Percentiles rank a stretch among this genome's conserved stretches.
phyloP scores from a whole-genome alignment of 2,888 invertebrate species.

The Melanostoma scalare region DNA sequence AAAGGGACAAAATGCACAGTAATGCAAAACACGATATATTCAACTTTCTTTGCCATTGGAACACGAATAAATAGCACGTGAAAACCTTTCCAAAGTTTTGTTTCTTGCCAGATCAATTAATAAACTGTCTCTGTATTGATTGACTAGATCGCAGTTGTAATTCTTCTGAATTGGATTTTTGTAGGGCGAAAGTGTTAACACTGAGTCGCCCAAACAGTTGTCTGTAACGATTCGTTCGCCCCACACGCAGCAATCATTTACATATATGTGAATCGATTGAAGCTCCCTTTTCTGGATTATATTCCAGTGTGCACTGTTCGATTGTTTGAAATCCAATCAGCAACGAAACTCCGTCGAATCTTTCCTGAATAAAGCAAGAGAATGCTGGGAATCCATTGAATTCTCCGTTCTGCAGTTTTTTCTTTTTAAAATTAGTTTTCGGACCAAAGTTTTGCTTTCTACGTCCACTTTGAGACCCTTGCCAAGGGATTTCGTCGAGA shows the following conservation, averaged over 20 bases:
- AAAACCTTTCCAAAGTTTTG: constrained; percentile 74
- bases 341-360: constrained; percentile 85
- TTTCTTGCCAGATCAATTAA: constrained; percentile 75
- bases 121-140: constrained; percentile 80
- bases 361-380: constrained; percentile 90
- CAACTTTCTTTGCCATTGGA: constrained; percentile 89
- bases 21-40: neutral
- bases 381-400: constrained; percentile 94
- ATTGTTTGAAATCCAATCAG: constrained; percentile 90
- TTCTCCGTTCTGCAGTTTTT: constrained; percentile 89
- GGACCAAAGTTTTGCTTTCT: constrained; percentile 99
- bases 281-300: constrained; percentile 92
- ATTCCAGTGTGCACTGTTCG: constrained; percentile 98
- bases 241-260: constrained; percentile 99
- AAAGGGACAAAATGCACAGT: constrained; percentile 74
- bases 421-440: constrained; percentile 98
- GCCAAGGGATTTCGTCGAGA: constrained; percentile 93
- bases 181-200: constrained; percentile 88
- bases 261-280: constrained; percentile 99
- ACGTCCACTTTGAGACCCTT: constrained; percentile 96
- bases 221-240: constrained; percentile 97
- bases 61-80: constrained; percentile 87
- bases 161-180: constrained; percentile 75
- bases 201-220: constrained; percentile 91
- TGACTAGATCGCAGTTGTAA: constrained; percentile 85